Percentiles rank a stretch among this genome's conserved stretches.
phyloP scores from a whole-genome alignment of 2,113 vertebrate genomes.

The Leucosticte australis region DNA sequence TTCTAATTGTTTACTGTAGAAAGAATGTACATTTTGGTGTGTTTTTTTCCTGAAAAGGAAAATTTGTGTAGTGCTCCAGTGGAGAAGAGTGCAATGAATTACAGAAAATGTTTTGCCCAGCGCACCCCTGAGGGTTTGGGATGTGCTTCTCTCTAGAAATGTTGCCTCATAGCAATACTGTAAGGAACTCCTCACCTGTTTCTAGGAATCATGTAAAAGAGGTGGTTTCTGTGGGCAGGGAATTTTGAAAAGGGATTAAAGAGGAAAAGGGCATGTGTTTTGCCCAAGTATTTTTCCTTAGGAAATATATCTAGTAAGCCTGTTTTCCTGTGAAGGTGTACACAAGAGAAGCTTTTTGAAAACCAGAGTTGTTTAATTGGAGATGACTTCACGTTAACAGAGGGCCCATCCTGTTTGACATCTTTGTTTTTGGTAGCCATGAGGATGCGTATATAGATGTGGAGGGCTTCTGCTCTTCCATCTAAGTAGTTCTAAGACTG shows the following conservation, averaged over 20 bases:
- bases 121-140: not conserved
- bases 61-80: not conserved
- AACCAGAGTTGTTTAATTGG: not conserved
- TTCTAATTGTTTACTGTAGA: not conserved
- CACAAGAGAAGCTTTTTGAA: not conserved
- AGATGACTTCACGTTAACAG: not conserved
- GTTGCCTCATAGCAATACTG: not conserved
- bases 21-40: not conserved
- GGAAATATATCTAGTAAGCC: not conserved
- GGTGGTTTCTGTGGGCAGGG: not conserved
- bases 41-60: not conserved
- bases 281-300: not conserved
- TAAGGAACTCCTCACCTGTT: not conserved
- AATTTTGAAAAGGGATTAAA: not conserved
- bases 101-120: not conserved
- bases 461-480: not conserved
- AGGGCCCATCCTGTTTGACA: not conserved
- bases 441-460: not conserved
- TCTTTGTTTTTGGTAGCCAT: not conserved
- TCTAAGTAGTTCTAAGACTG: not conserved
- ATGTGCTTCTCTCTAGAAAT: not conserved
- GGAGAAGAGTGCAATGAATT: not conserved
- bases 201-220: not conserved
- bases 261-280: not conserved
- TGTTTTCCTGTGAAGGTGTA: not conserved